Percentiles rank a stretch among this genome's conserved stretches.
phyloP scores from a whole-genome alignment of 2,113 vertebrate genomes.

The Clinocottus analis region DNA sequence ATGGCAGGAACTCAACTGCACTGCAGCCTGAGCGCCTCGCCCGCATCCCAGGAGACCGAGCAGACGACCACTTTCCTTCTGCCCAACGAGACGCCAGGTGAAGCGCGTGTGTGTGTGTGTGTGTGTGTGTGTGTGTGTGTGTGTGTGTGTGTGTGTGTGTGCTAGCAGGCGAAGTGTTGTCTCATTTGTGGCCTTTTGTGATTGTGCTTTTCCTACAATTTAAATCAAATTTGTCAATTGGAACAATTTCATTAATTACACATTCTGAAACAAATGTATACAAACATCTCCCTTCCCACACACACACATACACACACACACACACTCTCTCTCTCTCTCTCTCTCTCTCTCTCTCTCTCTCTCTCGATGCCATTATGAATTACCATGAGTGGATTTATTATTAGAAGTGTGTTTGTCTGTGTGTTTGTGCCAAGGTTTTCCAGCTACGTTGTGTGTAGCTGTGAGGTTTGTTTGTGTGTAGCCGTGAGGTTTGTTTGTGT shows the following conservation, averaged over 20 bases:
- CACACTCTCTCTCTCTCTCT: no score
- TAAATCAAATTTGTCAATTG: neutral
- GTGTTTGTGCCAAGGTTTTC: neutral
- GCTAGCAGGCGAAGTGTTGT: no score
- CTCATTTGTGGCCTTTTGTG: no score
- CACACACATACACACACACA: conserved; percentile 1
- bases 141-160: no score
- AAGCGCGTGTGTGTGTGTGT: no score
- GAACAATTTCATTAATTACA: neutral
- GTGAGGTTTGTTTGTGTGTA: neutral
- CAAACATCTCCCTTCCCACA: neutral
- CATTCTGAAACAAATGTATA: neutral
- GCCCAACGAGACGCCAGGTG: no score
- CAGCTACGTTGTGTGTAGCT: neutral
- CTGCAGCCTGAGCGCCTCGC: no score
- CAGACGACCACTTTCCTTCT: no score
- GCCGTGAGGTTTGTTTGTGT: neutral
- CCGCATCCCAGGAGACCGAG: no score
- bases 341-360: no score
- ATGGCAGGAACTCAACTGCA: no score
- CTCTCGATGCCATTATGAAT: conserved; percentile 9
- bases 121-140: no score
- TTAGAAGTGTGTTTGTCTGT: conserved; percentile 10
- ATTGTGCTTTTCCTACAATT: neutral
- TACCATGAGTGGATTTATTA: conserved; percentile 27